Evolutionary conservation across 2,113 vertebrate species (phyloP), one percentile per base, ranked within the genome.

Genomic region (Vulpes lagopus): DNA sequence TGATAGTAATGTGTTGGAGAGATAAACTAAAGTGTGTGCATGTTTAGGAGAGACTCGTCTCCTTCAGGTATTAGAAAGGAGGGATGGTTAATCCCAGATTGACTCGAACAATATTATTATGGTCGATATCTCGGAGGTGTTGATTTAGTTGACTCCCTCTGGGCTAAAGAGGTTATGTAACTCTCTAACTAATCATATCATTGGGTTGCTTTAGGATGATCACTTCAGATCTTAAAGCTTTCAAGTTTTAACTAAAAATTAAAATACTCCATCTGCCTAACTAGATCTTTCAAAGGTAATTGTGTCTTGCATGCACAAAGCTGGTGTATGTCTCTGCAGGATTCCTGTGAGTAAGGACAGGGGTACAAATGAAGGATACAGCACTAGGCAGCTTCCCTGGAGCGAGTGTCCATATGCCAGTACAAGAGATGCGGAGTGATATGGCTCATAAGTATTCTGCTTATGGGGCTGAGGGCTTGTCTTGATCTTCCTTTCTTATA

Each of bases 371-470:
- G 62, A 16, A 14, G 12, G 62, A 2, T 19, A 60, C 15, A 22
- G 53, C 62, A 25, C 64, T 2, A 32, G 43, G 30, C 49, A 57
- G 59, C 69, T 55, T 73, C 19, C 3, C 17, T 8, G 64, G 51
- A 19, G 20, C 1, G 7, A 25, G 11, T 5, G 30, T 38, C 76
- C 27, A 9, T 27, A 53, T 9, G 65, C 62, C 49, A 20, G 4
- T 1, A 3, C 1, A 14, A 22, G 8, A 2, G 1, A 15, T 19
- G 3, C 17, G 30, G 38, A 30, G 12, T 16, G 51, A 4, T 8
- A 20, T 11, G 23, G 8, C 20, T 30, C 12, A 0, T 19, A 8
- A 14, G 6, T 1, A 14, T 87, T 25, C 49, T 65, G 74, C 20
- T 43, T 11, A 0, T 15, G 55, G n/a, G 35, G 5, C 49, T 0